A percentile compares a stretch with the other conserved stretches of the same genome.
phyloP scores from a whole-genome alignment of 2,113 vertebrate species.

The Acrocephalus arundinaceus region DNA sequence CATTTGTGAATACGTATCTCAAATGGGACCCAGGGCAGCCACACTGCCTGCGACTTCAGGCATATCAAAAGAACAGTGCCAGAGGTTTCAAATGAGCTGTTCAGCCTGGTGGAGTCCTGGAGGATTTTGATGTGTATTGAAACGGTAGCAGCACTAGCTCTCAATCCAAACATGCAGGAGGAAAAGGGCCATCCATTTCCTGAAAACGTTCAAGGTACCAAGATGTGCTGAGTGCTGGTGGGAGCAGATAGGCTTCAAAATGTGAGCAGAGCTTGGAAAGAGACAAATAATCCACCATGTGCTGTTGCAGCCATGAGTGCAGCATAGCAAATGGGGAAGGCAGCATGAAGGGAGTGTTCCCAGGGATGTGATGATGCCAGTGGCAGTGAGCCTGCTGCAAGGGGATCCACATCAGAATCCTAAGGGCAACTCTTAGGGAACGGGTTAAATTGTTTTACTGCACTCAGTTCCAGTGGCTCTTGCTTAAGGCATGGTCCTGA shows the following conservation, averaged over 20 bases:
- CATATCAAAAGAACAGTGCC: not conserved
- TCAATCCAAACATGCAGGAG: not conserved
- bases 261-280: not conserved
- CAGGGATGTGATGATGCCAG: accelerated
- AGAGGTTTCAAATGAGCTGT: not conserved
- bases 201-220: not conserved
- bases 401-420: not conserved
- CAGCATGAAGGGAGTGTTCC: not conserved
- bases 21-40: not conserved
- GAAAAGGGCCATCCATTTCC: not conserved
- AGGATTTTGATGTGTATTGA: not conserved
- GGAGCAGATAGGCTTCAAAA: not conserved
- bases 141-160: not conserved
- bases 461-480: not conserved
- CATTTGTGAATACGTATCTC: not conserved
- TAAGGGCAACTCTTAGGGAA: not conserved
- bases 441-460: conserved; percentile 2
- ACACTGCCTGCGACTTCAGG: not conserved
- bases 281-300: not conserved
- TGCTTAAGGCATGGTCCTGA: not conserved
- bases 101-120: not conserved
- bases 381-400: not conserved
- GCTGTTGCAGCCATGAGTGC: not conserved
- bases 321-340: not conserved
- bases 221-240: not conserved